Evolutionary conservation across 2,888 invertebrate genomes (phyloP).

Genomic region (Pammene fasciana): DNA sequence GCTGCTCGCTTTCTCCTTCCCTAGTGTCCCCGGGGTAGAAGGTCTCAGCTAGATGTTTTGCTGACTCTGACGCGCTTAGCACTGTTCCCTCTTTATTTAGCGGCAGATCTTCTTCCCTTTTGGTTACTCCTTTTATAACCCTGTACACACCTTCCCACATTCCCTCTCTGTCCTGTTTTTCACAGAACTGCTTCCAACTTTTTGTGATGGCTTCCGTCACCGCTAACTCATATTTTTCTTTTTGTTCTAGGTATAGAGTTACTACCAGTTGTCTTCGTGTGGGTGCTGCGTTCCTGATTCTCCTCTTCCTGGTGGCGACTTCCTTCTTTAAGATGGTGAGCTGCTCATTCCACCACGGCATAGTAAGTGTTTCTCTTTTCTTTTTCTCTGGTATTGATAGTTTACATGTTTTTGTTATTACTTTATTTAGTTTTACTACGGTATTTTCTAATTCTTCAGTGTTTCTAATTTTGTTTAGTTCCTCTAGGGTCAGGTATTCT

Average conservation of each 20-base stretch:
- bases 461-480: neutral
- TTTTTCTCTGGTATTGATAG: neutral
- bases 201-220: neutral
- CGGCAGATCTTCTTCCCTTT: constrained; percentile 23
- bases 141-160: constrained; percentile 21
- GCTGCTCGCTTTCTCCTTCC: too few relatives aligned
- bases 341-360: neutral
- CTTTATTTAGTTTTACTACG: neutral
- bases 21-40: constrained; percentile 41
- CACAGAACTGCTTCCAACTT: constrained; percentile 36
- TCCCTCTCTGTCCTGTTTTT: constrained; percentile 30
- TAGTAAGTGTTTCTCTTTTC: rapidly evolving
- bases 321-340: neutral
- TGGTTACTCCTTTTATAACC: constrained; percentile 3
- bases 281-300: neutral
- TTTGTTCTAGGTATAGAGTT: constrained; percentile 11
- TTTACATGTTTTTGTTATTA: neutral
- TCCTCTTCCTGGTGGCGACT: neutral
- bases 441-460: too few relatives aligned
- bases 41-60: constrained; percentile 24
- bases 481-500: neutral
- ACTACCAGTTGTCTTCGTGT: neutral
- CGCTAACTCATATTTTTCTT: neutral
- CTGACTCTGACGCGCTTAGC: constrained; percentile 28
- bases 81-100: neutral